Evolutionary conservation across 1,140 invertebrate species (phyloP).

Genomic region (Drosophila serrata): DNA sequence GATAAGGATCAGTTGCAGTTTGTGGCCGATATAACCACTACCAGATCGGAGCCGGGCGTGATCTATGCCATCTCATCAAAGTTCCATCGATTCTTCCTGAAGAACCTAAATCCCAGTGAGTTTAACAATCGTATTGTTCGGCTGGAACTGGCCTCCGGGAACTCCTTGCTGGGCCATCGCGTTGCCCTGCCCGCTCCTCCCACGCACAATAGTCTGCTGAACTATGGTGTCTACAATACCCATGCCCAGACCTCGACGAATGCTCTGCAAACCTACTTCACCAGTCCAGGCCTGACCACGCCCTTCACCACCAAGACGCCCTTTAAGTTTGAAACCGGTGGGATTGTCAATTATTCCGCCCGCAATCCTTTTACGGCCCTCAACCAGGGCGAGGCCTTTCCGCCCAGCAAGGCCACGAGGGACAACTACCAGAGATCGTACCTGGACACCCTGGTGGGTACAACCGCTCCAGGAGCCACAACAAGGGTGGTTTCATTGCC

Average conservation of each 20-base stretch:
- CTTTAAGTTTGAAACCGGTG: slow-evolving; percentile 67
- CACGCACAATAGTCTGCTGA: slow-evolving; percentile 62
- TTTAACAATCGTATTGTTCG: slow-evolving; percentile 89
- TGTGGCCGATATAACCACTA: slow-evolving; percentile 89
- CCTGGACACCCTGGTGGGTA: slow-evolving; percentile 65
- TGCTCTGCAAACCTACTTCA: slow-evolving; percentile 67
- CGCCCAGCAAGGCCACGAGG: slow-evolving; percentile 69
- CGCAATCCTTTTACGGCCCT: slow-evolving; percentile 79
- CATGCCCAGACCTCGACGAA: slow-evolving; percentile 45
- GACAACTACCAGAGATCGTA: slow-evolving; percentile 69
- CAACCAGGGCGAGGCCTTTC: slow-evolving; percentile 80
- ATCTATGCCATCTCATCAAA: slow-evolving; percentile 90
- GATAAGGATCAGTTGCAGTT: slow-evolving; percentile 91
- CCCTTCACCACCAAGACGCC: slow-evolving; percentile 66
- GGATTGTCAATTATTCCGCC: slow-evolving; percentile 59
- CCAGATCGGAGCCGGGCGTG: slow-evolving; percentile 88
- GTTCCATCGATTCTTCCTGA: slow-evolving; percentile 92
- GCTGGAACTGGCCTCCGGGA: slow-evolving; percentile 76
- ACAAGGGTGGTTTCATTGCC: slow-evolving; percentile 20
- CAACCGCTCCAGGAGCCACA: slow-evolving; percentile 25
- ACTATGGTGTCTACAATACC: slow-evolving; percentile 50
- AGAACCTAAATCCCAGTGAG: slow-evolving; percentile 87
- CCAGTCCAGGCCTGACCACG: slow-evolving; percentile 59
- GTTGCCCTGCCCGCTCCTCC: slow-evolving; percentile 35
- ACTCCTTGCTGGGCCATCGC: slow-evolving; percentile 29